Conservation (phyloP, 2,888 invertebrate species). For the Cryptocephalus primarius region DNA sequence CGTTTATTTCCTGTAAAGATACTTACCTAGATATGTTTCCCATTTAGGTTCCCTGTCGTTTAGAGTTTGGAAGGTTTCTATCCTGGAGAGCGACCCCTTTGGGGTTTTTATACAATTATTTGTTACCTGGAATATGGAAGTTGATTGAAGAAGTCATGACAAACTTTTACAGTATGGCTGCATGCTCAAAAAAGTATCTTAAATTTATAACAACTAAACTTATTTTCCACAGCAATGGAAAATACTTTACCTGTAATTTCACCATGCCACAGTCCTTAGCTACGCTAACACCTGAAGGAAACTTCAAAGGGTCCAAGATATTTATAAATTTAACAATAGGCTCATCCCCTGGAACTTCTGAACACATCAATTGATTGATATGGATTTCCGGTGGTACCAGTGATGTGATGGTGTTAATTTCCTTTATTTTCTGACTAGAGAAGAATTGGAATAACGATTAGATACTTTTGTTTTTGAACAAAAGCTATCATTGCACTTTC, state of each 20-base stretch:
- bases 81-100: conserved; percentile 46
- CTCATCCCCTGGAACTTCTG: conserved; percentile 35
- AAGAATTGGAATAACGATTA: too few species aligned
- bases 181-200: too few species aligned
- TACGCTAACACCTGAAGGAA: conserved; percentile 27
- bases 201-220: too few species aligned
- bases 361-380: conserved; percentile 35
- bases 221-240: too few species aligned
- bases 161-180: neutral
- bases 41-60: conserved; percentile 52
- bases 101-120: conserved; percentile 41
- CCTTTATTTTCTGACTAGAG: neutral
- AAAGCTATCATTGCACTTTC: too few species aligned
- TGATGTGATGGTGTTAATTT: neutral
- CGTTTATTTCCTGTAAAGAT: neutral
- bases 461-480: too few species aligned
- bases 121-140: conserved; percentile 23
- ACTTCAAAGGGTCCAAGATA: conserved; percentile 31
- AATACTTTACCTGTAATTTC: conserved; percentile 28
- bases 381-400: conserved; percentile 30
- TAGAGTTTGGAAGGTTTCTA: conserved; percentile 46
- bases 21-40: conserved; percentile 56
- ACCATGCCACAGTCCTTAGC: conserved; percentile 28
- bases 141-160: neutral
- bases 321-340: conserved; percentile 34